Conservation (phyloP, 2,797 vertebrate species). For the Sebastes oblongus region DNA sequence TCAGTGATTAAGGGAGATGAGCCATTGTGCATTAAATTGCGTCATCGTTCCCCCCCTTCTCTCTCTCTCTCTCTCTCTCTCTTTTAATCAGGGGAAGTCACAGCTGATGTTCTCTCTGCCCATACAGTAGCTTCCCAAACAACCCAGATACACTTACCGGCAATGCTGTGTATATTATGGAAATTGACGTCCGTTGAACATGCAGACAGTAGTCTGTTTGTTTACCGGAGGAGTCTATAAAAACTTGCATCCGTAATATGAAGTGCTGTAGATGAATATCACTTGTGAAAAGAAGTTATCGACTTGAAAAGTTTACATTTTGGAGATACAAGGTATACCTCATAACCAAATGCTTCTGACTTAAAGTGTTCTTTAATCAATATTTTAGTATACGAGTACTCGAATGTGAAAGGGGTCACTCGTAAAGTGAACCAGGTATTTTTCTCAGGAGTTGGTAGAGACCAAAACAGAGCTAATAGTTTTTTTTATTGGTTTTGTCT, state of each 20-base stretch:
- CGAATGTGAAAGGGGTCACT: too few relatives aligned
- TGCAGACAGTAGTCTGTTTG: not conserved
- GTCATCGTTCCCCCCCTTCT: not conserved
- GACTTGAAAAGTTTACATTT: not conserved
- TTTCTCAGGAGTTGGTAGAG: too few relatives aligned
- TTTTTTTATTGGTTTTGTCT: too few relatives aligned
- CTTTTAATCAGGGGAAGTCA: constrained; percentile 34
- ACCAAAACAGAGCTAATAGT: too few relatives aligned
- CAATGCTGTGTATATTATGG: not conserved
- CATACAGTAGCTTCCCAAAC: constrained; percentile 10
- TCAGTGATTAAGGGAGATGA: constrained; percentile 29
- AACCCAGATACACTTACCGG: not conserved
- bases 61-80: not conserved
- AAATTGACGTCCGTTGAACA: not conserved
- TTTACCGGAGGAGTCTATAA: not conserved
- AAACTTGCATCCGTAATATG: not conserved
- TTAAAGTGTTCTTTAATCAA: too few relatives aligned
- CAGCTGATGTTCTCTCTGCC: constrained; percentile 13
- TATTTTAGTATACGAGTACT: too few relatives aligned
- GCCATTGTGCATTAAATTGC: constrained; percentile 4
- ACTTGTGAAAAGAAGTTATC: not conserved
- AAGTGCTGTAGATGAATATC: not conserved
- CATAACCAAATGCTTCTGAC: too few relatives aligned
- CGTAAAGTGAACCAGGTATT: too few relatives aligned
- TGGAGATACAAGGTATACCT: not conserved